phyloP scores from a whole-genome alignment of 2,797 vertebrate species.

The Etheostoma perlongum region DNA sequence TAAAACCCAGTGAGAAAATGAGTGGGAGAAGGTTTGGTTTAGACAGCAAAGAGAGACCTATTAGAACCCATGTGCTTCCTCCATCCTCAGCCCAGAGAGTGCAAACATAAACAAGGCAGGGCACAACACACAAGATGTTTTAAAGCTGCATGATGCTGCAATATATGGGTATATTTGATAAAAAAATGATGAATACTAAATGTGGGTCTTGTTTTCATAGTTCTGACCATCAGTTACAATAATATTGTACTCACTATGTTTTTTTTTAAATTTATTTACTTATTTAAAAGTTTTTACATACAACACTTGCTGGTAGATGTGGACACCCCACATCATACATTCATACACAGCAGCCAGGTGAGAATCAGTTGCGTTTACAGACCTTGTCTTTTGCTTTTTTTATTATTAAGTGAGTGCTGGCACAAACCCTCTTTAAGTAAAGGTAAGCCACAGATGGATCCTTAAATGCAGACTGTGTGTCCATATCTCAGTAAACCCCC shows the following conservation, averaged over 20 bases:
- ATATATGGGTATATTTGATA: no score
- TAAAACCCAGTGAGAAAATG: slow-evolving; percentile 34
- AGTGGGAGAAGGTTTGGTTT: slow-evolving; percentile 30
- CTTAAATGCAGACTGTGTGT: slow-evolving; percentile 48
- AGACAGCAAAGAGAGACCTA: slow-evolving; percentile 41
- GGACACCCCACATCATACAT: no score
- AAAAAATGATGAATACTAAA: not conserved
- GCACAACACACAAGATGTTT: not conserved
- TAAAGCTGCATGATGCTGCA: not conserved
- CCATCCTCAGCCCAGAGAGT: slow-evolving; percentile 15
- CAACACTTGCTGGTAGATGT: no score
- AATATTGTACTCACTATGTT: not conserved
- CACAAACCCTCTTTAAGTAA: slow-evolving; percentile 41
- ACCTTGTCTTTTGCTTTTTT: not conserved
- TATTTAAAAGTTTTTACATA: no score
- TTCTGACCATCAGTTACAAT: not conserved
- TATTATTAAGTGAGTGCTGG: slow-evolving; percentile 30
- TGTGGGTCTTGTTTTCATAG: not conserved
- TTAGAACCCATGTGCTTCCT: slow-evolving; percentile 59
- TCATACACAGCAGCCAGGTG: slow-evolving; percentile 1
- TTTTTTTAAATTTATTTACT: no score
- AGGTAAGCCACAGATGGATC: slow-evolving; percentile 41
- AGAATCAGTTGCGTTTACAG: slow-evolving; percentile 9
- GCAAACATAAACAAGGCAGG: slow-evolving; percentile 54
- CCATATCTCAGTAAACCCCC: slow-evolving; percentile 36